These are phyloP conservation scores for Tethea ocularis DNA, from an alignment of 2,888 invertebrate genomes.

Conservation along the genomic window DNA sequence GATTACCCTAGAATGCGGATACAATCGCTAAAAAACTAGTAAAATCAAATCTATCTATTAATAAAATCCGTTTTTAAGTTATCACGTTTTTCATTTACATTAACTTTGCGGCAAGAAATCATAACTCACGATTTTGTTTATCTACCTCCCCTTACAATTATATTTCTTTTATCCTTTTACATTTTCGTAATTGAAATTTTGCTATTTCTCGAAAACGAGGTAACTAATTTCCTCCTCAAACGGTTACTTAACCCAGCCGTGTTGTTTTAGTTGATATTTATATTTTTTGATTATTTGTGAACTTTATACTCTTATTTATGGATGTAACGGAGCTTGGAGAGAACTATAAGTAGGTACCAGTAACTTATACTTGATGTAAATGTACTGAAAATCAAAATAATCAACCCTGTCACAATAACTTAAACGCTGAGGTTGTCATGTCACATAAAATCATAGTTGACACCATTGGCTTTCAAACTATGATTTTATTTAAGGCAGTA, in stretches of 20 bases:
- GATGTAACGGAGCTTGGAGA: not conserved
- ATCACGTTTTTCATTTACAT: not conserved
- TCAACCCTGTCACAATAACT: too few relatives aligned
- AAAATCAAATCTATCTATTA: too few relatives aligned
- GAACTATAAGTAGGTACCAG: too few relatives aligned
- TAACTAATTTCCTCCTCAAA: not conserved
- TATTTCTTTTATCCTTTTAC: not conserved
- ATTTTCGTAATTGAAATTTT: not conserved
- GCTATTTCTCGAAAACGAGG: not conserved
- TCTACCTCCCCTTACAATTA: not conserved
- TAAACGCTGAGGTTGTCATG: not conserved
- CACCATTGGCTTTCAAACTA: slow-evolving; percentile 10
- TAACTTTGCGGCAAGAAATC: not conserved
- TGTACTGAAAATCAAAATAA: too few relatives aligned
- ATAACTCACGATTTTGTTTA: slow-evolving; percentile 8
- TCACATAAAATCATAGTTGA: slow-evolving; percentile 3
- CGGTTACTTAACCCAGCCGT: not conserved
- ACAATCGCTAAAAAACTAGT: too few relatives aligned
- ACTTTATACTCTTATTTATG: not conserved
- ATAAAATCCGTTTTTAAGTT: not conserved
- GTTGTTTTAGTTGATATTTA: not conserved
- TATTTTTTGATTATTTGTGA: not conserved
- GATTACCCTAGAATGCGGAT: too few relatives aligned
- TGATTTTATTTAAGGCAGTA: slow-evolving; percentile 21
- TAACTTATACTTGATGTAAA: too few relatives aligned